Conservation (phyloP, 2,797 vertebrate genomes). For the Anguilla anguilla region DNA sequence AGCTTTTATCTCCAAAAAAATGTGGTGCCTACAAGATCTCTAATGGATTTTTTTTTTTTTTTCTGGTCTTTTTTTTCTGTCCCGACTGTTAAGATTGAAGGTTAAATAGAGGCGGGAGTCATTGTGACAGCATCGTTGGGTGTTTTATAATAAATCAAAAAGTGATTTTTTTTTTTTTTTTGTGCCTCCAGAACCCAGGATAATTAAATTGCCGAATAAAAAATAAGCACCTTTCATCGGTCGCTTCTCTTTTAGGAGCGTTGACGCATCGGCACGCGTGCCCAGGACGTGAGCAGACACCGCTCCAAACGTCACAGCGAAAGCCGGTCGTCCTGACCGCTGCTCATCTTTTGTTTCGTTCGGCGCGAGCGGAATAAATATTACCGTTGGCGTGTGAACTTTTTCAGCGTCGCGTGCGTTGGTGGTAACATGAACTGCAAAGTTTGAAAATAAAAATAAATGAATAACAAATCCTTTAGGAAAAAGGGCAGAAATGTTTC, state of each 20-base stretch:
- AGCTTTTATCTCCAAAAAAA: constrained; percentile 14
- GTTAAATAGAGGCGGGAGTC: constrained; percentile 19
- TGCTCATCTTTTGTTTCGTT: too few species aligned
- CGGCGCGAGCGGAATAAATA: too few species aligned
- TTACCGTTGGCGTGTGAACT: too few species aligned
- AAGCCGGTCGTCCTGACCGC: too few species aligned
- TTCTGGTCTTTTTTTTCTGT: neutral
- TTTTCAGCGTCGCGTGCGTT: too few species aligned
- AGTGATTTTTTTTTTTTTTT: neutral
- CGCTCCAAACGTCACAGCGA: neutral
- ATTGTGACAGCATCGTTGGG: neutral
- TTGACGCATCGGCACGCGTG: too few species aligned
- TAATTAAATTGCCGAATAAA: constrained; percentile 16
- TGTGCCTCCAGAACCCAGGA: neutral
- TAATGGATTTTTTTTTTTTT: neutral
- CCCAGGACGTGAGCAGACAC: neutral
- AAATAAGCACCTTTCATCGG: neutral
- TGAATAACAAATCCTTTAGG: too few species aligned
- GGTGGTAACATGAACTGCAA: too few species aligned
- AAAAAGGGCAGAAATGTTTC: too few species aligned
- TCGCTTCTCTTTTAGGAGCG: neutral
- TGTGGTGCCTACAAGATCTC: neutral
- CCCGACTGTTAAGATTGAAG: constrained; percentile 8
- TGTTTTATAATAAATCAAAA: constrained; percentile 26
- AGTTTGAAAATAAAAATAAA: too few species aligned